phyloP scores from a whole-genome alignment of 2,797 vertebrate genomes.

The Gephyroberyx darwinii region DNA sequence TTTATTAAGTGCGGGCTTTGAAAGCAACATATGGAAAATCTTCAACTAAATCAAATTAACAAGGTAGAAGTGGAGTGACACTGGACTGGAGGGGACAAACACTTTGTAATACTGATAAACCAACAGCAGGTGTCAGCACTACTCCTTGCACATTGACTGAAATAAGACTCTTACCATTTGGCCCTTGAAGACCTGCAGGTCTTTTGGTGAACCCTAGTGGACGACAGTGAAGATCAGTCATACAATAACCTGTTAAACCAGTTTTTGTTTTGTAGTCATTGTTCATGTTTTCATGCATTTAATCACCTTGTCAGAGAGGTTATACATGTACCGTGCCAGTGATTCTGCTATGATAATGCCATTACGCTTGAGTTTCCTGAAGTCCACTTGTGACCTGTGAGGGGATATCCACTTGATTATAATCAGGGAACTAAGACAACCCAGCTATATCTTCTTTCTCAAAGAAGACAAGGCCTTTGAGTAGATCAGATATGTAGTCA shows the following conservation, averaged over 20 bases:
- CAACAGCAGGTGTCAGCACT: slow-evolving; percentile 64
- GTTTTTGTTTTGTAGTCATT: neutral
- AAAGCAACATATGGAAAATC: neutral
- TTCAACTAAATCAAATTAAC: slow-evolving; percentile 1
- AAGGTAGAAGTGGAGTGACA: neutral
- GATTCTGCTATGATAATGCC: slow-evolving; percentile 81
- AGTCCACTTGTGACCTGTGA: slow-evolving; percentile 80
- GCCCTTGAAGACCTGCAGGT: slow-evolving; percentile 82
- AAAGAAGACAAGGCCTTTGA: neutral
- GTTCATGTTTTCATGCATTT: neutral
- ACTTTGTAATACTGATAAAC: slow-evolving; percentile 29
- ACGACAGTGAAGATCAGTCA: slow-evolving; percentile 25
- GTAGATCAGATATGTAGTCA: neutral
- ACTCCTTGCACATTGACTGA: slow-evolving; percentile 2
- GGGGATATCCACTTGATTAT: neutral
- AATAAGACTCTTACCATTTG: slow-evolving; percentile 77
- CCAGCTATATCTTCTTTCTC: neutral
- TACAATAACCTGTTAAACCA: neutral
- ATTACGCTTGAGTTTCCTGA: slow-evolving; percentile 82
- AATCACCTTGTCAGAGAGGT: slow-evolving; percentile 82
- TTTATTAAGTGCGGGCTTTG: neutral
- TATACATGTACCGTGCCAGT: slow-evolving; percentile 82
- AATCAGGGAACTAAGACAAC: neutral
- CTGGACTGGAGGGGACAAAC: neutral
- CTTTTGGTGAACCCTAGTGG: slow-evolving; percentile 79